phyloP scores from a whole-genome alignment of 2,797 vertebrate species.

The Gallirallus australis region DNA sequence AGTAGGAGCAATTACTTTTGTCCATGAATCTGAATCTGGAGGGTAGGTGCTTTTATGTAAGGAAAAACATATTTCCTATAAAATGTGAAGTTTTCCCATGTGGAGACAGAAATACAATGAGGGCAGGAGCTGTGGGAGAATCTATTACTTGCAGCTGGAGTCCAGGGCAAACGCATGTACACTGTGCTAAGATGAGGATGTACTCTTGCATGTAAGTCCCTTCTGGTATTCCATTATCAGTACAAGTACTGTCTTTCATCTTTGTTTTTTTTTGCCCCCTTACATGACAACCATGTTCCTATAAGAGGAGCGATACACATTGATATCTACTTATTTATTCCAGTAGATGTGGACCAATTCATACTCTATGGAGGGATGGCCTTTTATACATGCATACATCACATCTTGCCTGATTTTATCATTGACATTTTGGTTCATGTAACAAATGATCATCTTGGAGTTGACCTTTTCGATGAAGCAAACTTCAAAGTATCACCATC shows the following conservation, averaged over 20 bases:
- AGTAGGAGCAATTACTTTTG: not conserved
- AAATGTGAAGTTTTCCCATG: not conserved
- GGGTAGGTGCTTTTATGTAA: not conserved
- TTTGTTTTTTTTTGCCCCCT: not conserved
- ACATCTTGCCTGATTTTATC: not conserved
- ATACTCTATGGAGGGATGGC: not conserved
- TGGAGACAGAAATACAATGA: not conserved
- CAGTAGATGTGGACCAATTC: not conserved
- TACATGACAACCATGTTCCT: not conserved
- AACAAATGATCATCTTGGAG: constrained; percentile 16
- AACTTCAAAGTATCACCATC: not conserved
- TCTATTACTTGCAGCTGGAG: not conserved
- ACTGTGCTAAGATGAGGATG: not conserved
- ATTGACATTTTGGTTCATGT: constrained; percentile 34
- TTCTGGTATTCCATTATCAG: not conserved
- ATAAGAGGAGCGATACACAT: not conserved
- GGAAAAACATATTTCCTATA: not conserved
- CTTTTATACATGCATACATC: constrained; percentile 14
- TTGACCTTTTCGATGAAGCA: constrained; percentile 33
- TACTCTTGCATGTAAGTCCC: not conserved
- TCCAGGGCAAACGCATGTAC: not conserved
- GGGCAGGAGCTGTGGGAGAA: fast-evolving
- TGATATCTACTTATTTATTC: not conserved
- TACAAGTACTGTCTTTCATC: not conserved
- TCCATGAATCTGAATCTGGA: not conserved